Conservation (phyloP, 2,113 vertebrate species). For the Poecile atricapillus region DNA sequence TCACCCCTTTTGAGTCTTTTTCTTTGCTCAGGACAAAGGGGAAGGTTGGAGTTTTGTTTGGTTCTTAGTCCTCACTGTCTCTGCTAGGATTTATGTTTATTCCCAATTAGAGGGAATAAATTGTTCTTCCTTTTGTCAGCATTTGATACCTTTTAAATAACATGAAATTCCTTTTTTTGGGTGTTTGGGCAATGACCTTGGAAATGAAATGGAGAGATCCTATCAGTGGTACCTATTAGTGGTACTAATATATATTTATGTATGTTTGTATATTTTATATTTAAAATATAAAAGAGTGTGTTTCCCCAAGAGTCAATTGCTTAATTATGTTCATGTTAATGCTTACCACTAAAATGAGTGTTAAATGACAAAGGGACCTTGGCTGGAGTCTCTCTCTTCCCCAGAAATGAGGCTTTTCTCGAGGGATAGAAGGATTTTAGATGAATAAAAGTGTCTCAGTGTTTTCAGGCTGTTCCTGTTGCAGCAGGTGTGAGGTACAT, state of each 20-base stretch:
- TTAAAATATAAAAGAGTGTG: background rate
- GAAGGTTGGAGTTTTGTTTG: constrained; percentile 23
- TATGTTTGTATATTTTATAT: background rate
- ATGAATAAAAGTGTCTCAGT: background rate
- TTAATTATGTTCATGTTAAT: background rate
- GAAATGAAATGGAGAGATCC: background rate
- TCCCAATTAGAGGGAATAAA: background rate
- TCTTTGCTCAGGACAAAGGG: constrained; percentile 63
- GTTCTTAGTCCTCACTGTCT: background rate
- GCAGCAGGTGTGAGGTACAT: background rate
- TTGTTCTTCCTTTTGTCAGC: background rate
- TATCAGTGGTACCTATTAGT: background rate
- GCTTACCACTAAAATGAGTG: background rate
- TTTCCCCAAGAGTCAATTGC: background rate
- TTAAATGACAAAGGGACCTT: background rate
- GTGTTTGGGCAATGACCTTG: constrained; percentile 5
- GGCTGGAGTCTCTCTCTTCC: background rate
- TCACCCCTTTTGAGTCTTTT: constrained; percentile 67
- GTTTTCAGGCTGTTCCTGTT: background rate
- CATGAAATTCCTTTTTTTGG: background rate
- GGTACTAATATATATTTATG: background rate
- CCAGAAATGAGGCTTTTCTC: background rate
- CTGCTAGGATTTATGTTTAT: constrained; percentile 25
- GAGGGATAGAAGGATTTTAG: background rate
- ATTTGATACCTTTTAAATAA: background rate